Percentiles rank a stretch among this genome's conserved stretches.
These are phyloP conservation scores for Nycteola revayana DNA, from an alignment of 2,888 invertebrate species.

Conservation along the genomic window DNA sequence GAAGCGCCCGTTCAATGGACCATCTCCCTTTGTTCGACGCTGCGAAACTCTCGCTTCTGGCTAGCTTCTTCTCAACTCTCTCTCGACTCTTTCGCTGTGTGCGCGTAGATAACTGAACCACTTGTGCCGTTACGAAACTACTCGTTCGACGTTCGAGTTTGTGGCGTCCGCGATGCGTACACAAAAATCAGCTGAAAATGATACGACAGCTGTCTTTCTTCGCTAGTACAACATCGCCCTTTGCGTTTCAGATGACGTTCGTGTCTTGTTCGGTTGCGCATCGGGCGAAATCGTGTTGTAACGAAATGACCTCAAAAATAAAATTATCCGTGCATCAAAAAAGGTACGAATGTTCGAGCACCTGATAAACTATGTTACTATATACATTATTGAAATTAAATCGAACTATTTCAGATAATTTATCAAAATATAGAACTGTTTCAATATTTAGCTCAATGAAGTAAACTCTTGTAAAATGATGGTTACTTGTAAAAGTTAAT, in stretches of 20 bases:
- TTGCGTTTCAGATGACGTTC: constrained; percentile 62
- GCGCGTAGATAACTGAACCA: constrained; percentile 18
- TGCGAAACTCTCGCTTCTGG: constrained; percentile 32
- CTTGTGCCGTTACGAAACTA: constrained; percentile 30
- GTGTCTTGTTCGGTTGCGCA: constrained; percentile 57
- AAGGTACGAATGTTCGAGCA: constrained; percentile 6
- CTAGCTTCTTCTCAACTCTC: constrained; percentile 19
- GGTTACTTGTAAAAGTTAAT: too few relatives aligned
- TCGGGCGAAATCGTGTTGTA: constrained; percentile 56
- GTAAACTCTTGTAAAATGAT: too few relatives aligned
- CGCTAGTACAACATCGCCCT: constrained; percentile 44
- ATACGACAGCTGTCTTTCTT: constrained; percentile 80
- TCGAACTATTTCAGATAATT: too few relatives aligned
- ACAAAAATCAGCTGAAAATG: constrained; percentile 82
- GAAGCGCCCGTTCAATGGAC: constrained; percentile 70
- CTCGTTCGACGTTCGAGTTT: constrained; percentile 34
- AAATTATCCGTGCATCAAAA: constrained; percentile 31
- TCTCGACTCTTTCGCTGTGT: constrained; percentile 13
- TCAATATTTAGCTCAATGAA: too few relatives aligned
- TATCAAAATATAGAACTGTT: too few relatives aligned
- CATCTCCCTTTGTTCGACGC: constrained; percentile 76
- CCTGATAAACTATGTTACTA: constrained; percentile 1
- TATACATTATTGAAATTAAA: too few relatives aligned
- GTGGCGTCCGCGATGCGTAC: constrained; percentile 59
- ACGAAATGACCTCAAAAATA: constrained; percentile 60